A percentile compares a stretch with the other conserved stretches of the same genome.
phyloP scores from a whole-genome alignment of 2,797 vertebrate species.

The Tangara arthus region DNA sequence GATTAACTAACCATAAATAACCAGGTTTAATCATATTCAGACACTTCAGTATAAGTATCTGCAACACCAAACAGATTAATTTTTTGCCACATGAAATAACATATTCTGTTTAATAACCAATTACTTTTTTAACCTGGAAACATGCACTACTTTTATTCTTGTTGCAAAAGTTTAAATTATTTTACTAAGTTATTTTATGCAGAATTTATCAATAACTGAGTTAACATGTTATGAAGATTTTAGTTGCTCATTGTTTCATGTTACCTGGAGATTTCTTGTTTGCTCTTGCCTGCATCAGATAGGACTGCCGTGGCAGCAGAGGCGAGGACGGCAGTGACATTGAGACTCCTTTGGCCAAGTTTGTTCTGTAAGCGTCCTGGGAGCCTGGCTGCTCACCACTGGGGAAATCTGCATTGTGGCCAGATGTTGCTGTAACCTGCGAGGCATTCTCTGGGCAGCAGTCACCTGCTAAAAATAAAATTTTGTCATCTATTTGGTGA shows the following conservation, averaged over 20 bases:
- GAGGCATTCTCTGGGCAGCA: slow-evolving; percentile 75
- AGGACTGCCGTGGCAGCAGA: slow-evolving; percentile 90
- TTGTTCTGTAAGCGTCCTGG: slow-evolving; percentile 76
- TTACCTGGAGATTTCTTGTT: slow-evolving; percentile 96
- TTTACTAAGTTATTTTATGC: not conserved
- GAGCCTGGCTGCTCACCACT: slow-evolving; percentile 53
- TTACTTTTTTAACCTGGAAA: not conserved
- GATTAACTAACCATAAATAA: not conserved
- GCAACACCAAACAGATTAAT: not conserved
- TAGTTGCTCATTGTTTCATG: not conserved
- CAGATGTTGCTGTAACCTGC: slow-evolving; percentile 66
- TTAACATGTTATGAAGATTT: not conserved
- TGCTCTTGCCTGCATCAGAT: slow-evolving; percentile 83
- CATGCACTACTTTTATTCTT: not conserved
- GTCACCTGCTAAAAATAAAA: slow-evolving; percentile 77
- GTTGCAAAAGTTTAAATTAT: not conserved
- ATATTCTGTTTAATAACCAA: not conserved
- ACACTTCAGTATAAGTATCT: not conserved
- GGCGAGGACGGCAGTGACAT: slow-evolving; percentile 97
- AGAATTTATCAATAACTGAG: not conserved
- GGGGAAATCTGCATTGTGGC: slow-evolving; percentile 70
- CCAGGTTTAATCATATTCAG: not conserved
- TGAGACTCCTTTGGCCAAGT: slow-evolving; percentile 89
- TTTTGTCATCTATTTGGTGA: not conserved
- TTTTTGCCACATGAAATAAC: not conserved